Evolutionary conservation across 1,140 invertebrate genomes (phyloP), one percentile per base, ranked within the genome.

Genomic region (Macrotrachela quadricornifera): DNA sequence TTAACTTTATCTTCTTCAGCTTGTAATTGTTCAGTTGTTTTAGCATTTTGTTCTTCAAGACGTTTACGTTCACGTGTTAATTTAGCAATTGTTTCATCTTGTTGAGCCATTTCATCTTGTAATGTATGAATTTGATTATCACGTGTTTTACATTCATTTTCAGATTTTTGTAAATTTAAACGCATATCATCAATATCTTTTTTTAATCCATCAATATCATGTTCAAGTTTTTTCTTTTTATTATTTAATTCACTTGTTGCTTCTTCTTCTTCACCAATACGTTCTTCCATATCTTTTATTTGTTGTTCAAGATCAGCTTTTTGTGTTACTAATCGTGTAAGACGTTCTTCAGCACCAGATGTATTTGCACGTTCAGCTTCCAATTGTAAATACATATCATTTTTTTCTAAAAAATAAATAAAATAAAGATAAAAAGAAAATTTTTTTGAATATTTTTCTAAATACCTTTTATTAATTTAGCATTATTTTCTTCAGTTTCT

Each of bases 11-110:
- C 92, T 72, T 97, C 92, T 61, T 90, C 84, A 57, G 85, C 83
- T 72, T 92, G 84, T 13, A 97, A 78, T 70, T 94, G 87, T 69
- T 95, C 91, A 60, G 81, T 77, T 52, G 88, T 85, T 77, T 95
- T 96, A 71, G 91, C 87, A 71, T 80, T 85, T 62, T 79, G 75
- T 69, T 97, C 92, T 51, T 91, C 87, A 63, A 88, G 78, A 63
- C 85, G 78, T 73, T 96, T 96, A 82, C 95, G 96, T 66, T 96
- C 91, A 72, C 95, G 95, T 78, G 91, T 92, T 64, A 97, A 75
- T 72, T 96, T 97, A 76, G 94, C 91, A 76, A 97, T 92, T 67
- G 91, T 79, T 68, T 99, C 92, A 68, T 99, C 92, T 72, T 96
- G 91, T 72, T 91, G 85, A 61, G 88, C 87, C 75, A 97, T 96